Percentiles rank a stretch among this genome's conserved stretches.
Evolutionary conservation across 2,797 vertebrate genomes (phyloP).

Genomic region (Pantherophis alleghaniensis): DNA sequence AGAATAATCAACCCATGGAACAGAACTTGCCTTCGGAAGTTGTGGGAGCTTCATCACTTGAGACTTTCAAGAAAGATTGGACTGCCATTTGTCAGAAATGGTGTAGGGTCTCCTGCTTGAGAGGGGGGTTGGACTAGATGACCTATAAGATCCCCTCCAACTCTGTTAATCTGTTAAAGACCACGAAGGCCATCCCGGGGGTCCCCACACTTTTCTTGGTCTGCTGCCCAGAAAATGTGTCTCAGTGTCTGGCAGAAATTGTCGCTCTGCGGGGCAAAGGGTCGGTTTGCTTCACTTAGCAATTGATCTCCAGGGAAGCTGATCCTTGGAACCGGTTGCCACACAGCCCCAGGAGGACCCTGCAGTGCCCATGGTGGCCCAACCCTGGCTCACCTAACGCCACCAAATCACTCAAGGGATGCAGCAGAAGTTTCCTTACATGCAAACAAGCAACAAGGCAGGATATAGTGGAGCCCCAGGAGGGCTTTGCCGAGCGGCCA

Average conservation of each 20-base stretch:
- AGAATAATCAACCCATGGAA: no score
- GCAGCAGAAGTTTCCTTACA: not conserved
- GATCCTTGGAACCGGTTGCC: not conserved
- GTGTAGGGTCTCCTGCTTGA: no score
- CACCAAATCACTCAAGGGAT: no score
- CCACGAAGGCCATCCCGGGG: not conserved
- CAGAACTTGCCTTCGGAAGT: no score
- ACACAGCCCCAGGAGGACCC: not conserved
- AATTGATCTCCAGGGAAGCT: not conserved
- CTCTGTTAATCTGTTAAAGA: no score
- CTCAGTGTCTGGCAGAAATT: not conserved
- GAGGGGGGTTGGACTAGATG: no score
- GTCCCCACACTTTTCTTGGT: not conserved
- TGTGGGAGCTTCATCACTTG: no score
- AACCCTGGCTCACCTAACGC: not conserved
- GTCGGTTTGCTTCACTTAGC: not conserved
- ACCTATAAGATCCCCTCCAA: no score
- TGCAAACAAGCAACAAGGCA: not conserved
- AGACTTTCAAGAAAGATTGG: no score
- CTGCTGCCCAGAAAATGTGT: not conserved
- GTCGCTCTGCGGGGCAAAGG: not conserved
- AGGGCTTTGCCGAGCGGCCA: not conserved
- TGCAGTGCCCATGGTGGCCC: not conserved
- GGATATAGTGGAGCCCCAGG: not conserved
- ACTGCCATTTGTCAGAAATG: no score